Evolutionary conservation across 2,113 vertebrate genomes (phyloP), one percentile per base, ranked within the genome.

Genomic region (Aviceda subcristata): DNA sequence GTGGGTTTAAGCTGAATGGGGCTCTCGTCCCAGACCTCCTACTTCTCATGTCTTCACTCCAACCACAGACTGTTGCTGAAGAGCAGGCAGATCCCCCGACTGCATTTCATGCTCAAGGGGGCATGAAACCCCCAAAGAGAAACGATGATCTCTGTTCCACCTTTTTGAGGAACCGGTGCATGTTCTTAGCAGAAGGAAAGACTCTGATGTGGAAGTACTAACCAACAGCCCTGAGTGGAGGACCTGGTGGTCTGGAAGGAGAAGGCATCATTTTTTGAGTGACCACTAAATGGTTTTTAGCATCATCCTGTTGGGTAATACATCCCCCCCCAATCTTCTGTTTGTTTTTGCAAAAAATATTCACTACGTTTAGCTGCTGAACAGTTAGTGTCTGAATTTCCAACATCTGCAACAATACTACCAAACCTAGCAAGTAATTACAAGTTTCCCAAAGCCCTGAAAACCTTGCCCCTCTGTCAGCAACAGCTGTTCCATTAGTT

Each of bases 401-500:
- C 26, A 91, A 60, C 15, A 73, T 75, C 89, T 79, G 84, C 78
- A 71, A 45, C 71, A 85, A 51, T 82, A 48, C 63, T 84, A 75
- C 82, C 51, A 90, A 92, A 79, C 84, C 87, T 92, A 97, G 80
- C 59, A 64, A 91, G 36, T 93, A 97, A 96, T 96, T 96, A 95
- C 27, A 92, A 80, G 96, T 97, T 94, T 96, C 75, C 84, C 81
- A 93, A 75, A 93, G 85, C 80, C 75, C 72, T 68, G 78, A 74
- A 89, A 95, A 56, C 38, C 41, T 81, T 81, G 72, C n/a, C 46
- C 94, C 94, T 88, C 90, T 94, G 51, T 88, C 86, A 39, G 32
- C 34, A 41, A 30, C 94, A 90, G 86, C 91, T 96, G 90, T 97
- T 95, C 90, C 59, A 88, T 97, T 95, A 92, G 92, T 95, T 96